Conservation (phyloP, 2,113 vertebrate species). For the Centropristis striata region DNA sequence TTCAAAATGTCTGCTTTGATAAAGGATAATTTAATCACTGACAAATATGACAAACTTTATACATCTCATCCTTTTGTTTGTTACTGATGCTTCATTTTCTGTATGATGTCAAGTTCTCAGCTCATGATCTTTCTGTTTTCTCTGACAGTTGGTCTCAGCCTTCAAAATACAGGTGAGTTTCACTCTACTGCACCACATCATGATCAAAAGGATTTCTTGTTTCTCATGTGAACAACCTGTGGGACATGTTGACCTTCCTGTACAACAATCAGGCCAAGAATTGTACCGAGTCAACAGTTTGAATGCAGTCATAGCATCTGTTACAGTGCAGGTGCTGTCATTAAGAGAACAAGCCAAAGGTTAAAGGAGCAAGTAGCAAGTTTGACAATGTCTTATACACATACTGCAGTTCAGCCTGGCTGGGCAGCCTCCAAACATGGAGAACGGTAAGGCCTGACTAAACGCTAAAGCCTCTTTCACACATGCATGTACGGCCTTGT, state of each 20-base stretch:
- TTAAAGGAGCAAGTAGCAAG: background rate
- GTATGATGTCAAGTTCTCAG: background rate
- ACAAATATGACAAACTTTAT: background rate
- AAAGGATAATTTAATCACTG: background rate
- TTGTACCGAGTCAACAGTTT: too few relatives aligned
- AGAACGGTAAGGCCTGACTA: too few relatives aligned
- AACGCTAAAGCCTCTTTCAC: too few relatives aligned
- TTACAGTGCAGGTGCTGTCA: background rate
- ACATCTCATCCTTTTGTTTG: background rate
- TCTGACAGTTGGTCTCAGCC: conserved; percentile 83
- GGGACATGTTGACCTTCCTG: background rate
- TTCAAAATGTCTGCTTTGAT: too few relatives aligned
- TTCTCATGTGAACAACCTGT: background rate
- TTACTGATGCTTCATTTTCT: background rate
- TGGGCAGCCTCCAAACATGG: too few relatives aligned
- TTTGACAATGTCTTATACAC: too few relatives aligned
- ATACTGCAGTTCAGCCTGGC: too few relatives aligned
- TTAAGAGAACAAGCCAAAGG: background rate
- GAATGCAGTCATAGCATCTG: background rate
- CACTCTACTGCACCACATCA: background rate
- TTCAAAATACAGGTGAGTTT: conserved; percentile 83
- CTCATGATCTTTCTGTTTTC: conserved; percentile 20
- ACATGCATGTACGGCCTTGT: too few relatives aligned
- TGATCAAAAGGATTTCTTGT: background rate
- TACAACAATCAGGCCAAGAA: too few relatives aligned